phyloP scores from a whole-genome alignment of 2,797 vertebrate genomes.

The Neomorphus geoffroyi region DNA sequence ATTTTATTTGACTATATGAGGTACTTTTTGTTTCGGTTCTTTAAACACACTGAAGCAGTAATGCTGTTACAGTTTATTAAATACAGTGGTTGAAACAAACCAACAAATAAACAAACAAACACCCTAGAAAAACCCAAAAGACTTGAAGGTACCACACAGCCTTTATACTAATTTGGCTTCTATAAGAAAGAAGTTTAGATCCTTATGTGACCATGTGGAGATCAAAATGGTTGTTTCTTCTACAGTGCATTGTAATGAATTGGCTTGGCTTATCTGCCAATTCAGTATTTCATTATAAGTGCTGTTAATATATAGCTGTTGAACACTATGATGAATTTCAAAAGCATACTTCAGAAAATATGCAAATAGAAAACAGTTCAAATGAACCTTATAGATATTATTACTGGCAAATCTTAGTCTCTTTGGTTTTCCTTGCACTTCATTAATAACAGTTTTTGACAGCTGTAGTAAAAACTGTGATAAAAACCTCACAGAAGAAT shows the following conservation, averaged over 20 bases:
- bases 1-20: neutral
- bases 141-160: neutral
- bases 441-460: neutral
- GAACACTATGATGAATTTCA: neutral
- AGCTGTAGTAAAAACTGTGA: neutral
- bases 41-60: neutral
- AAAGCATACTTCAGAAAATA: slow-evolving; percentile 17
- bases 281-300: neutral
- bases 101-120: neutral
- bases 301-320: neutral
- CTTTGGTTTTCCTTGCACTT: neutral
- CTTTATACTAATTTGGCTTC: neutral
- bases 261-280: neutral
- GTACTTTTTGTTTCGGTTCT: neutral
- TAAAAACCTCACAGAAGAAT: neutral
- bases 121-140: neutral
- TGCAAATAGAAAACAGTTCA: neutral
- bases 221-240: neutral
- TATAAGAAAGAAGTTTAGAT: neutral
- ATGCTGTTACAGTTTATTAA: neutral
- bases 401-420: neutral
- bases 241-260: neutral
- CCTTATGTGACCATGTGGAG: neutral
- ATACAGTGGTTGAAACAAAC: neutral
- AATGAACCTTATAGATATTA: neutral